These are phyloP conservation scores for Dasysyrphus tricinctus DNA, from an alignment of 2,888 invertebrate genomes.

Conservation along the genomic window DNA sequence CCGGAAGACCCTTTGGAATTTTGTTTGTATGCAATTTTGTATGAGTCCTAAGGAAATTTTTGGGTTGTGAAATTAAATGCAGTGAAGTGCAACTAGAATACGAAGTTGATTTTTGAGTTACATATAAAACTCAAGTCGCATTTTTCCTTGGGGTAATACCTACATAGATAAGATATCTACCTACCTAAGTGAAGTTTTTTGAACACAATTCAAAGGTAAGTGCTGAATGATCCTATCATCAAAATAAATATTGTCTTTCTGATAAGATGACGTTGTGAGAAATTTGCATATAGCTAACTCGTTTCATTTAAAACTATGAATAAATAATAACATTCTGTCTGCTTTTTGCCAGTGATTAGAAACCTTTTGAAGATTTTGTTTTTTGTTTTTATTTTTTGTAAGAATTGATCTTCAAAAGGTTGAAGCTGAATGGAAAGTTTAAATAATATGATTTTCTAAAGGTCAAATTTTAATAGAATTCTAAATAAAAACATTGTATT, in stretches of 20 bases:
- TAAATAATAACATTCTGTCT: neutral
- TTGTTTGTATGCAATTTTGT: neutral
- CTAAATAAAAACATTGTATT: too few species aligned
- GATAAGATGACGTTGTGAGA: neutral
- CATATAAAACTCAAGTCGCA: neutral
- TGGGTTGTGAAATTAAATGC: slow-evolving; percentile 1
- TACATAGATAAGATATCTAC: too few species aligned
- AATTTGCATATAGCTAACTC: neutral
- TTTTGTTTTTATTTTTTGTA: neutral
- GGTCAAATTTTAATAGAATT: too few species aligned
- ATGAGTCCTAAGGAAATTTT: neutral
- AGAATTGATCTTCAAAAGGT: neutral
- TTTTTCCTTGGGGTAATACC: neutral
- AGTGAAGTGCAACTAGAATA: neutral
- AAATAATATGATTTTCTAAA: too few species aligned
- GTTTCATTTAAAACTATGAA: neutral
- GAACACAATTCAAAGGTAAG: slow-evolving; percentile 4
- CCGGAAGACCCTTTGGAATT: slow-evolving; percentile 40
- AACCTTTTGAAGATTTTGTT: too few species aligned
- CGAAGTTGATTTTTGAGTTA: neutral
- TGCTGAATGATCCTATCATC: neutral
- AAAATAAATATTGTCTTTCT: neutral
- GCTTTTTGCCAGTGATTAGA: neutral
- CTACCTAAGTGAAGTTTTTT: neutral
- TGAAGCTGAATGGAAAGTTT: neutral